These are phyloP conservation scores for Eudasyphora cyanicolor DNA, from an alignment of 2,888 invertebrate species.

Conservation along the genomic window DNA sequence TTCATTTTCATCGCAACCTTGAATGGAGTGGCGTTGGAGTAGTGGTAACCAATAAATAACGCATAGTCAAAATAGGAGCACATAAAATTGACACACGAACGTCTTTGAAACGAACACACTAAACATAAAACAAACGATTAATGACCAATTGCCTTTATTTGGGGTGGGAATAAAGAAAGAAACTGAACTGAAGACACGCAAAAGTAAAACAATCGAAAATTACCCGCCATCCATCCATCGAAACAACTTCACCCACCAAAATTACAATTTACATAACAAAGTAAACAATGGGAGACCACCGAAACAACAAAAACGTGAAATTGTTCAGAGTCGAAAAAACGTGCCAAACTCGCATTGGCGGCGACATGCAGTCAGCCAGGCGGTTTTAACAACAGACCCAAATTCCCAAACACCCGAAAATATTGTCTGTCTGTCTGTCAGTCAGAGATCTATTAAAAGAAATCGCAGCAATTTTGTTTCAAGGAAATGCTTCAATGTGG, in stretches of 20 bases:
- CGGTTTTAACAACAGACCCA: not conserved
- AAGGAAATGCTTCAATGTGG: conserved; percentile 5
- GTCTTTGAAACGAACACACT: no score
- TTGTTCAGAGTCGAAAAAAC: not conserved
- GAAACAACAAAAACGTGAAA: no score
- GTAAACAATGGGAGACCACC: not conserved
- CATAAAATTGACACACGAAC: no score
- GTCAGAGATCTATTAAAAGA: no score
- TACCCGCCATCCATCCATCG: no score
- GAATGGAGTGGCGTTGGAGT: not conserved
- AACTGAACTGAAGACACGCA: not conserved
- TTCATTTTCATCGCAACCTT: conserved; percentile 31
- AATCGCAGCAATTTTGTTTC: not conserved
- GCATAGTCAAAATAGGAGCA: no score
- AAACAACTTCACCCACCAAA: not conserved
- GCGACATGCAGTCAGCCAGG: no score
- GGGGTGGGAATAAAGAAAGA: not conserved
- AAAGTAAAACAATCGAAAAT: no score
- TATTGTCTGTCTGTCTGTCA: no score
- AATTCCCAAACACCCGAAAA: no score
- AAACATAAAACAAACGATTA: no score
- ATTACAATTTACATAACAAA: not conserved
- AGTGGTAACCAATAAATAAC: no score
- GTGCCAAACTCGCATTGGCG: conserved; percentile 26
- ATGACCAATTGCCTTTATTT: conserved; percentile 33